Percentiles rank a stretch among this genome's conserved stretches.
Conservation (phyloP, 2,797 vertebrate genomes). For the Gymnodraco acuticeps region DNA sequence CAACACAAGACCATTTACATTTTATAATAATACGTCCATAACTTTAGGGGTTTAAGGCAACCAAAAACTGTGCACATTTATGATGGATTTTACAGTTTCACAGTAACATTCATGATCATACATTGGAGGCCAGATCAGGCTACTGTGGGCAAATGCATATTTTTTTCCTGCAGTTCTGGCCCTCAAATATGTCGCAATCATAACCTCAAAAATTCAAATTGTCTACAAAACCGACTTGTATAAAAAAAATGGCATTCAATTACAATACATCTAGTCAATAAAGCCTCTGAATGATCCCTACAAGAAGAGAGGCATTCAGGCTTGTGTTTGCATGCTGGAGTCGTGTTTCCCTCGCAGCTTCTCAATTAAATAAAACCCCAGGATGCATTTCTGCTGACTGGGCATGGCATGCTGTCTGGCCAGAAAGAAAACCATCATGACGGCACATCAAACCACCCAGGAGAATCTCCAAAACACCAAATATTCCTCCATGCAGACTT, state of each 20-base stretch:
- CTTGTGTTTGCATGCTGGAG: constrained; percentile 11
- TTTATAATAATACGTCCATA: not conserved
- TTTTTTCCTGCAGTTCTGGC: not conserved
- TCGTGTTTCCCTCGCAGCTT: constrained; percentile 14
- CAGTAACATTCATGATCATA: no score
- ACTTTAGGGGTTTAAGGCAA: not conserved
- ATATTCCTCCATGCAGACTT: not conserved
- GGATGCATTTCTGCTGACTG: constrained; percentile 66
- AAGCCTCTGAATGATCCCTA: not conserved
- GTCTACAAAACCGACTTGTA: not conserved
- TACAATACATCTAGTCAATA: not conserved
- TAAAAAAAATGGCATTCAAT: not conserved
- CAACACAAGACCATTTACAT: not conserved
- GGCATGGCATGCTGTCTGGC: constrained; percentile 17
- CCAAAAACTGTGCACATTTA: not conserved
- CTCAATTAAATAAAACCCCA: constrained; percentile 49
- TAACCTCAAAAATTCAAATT: not conserved
- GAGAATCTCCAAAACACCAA: not conserved
- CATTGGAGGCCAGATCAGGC: not conserved
- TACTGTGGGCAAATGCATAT: not conserved
- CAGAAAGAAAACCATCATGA: not conserved
- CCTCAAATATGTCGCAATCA: not conserved
- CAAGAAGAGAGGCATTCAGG: not conserved
- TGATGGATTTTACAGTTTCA: no score
- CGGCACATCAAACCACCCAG: constrained; percentile 37